phyloP scores from a whole-genome alignment of 2,888 invertebrate genomes.

The Smittia sp. region DNA sequence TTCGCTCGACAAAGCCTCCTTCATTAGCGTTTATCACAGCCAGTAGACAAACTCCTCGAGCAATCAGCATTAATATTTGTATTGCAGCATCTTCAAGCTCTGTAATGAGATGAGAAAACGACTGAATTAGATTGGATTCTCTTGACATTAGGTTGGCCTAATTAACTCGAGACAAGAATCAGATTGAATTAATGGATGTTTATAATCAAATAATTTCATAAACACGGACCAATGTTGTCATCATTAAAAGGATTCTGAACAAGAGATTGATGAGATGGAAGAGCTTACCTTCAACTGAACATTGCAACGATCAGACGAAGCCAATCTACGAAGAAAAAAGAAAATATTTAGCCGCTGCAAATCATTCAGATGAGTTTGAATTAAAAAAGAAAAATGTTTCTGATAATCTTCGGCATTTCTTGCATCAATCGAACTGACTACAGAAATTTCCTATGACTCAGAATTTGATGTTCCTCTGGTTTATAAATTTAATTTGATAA shows the following conservation, averaged over 20 bases:
- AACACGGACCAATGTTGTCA: conserved; percentile 48
- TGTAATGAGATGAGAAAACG: no score
- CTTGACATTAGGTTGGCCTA: no score
- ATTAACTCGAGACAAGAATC: neutral
- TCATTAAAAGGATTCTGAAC: conserved; percentile 11
- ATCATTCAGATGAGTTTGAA: neutral
- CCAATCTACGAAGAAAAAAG: neutral
- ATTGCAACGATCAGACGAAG: neutral
- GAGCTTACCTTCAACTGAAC: neutral
- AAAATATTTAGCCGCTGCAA: neutral
- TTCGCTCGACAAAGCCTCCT: no score
- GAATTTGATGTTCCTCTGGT: conserved; percentile 39
- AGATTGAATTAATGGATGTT: conserved; percentile 45
- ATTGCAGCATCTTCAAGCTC: no score
- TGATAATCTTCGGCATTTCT: conserved; percentile 30
- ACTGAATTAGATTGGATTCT: no score
- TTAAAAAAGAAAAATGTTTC: conserved; percentile 31
- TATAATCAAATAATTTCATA: conserved; percentile 48
- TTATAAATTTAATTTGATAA: conserved; percentile 17
- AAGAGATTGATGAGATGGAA: neutral
- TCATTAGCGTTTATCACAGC: no score
- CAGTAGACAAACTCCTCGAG: neutral
- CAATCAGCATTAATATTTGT: no score
- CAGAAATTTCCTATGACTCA: conserved; percentile 39
- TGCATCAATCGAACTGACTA: conserved; percentile 12